Conservation (phyloP, 2,797 vertebrate genomes). For the Bovichtus variegatus region DNA sequence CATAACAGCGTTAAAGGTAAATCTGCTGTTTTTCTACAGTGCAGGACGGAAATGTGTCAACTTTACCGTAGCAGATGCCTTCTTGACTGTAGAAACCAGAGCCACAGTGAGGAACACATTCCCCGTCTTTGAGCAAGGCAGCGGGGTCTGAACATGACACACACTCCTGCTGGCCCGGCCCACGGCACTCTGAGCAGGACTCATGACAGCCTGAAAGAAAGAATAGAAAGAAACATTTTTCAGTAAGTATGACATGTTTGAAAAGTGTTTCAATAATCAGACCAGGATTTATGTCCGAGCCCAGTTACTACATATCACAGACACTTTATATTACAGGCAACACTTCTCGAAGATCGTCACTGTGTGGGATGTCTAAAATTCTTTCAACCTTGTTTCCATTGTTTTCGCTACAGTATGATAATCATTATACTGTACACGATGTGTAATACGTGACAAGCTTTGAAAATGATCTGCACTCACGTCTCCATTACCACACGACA, state of each 20-base stretch:
- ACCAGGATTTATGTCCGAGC: neutral
- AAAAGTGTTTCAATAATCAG: neutral
- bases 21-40: neutral
- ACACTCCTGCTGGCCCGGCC: constrained; percentile 86
- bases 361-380: too few species aligned
- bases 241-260: too few species aligned
- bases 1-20: neutral
- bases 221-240: neutral
- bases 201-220: constrained; percentile 87
- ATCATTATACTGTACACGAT: neutral
- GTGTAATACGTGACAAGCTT: neutral
- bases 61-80: constrained; percentile 88
- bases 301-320: neutral
- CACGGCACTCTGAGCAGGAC: constrained; percentile 89
- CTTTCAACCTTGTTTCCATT: neutral
- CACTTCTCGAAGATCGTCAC: too few species aligned
- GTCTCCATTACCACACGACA: neutral
- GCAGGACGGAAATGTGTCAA: neutral
- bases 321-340: neutral
- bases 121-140: constrained; percentile 82
- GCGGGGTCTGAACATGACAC: constrained; percentile 84
- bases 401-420: neutral
- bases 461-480: neutral
- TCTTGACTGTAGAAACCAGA: constrained; percentile 83
- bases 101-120: constrained; percentile 87